phyloP scores from a whole-genome alignment of 2,113 vertebrate genomes.

The Oxyura jamaicensis region DNA sequence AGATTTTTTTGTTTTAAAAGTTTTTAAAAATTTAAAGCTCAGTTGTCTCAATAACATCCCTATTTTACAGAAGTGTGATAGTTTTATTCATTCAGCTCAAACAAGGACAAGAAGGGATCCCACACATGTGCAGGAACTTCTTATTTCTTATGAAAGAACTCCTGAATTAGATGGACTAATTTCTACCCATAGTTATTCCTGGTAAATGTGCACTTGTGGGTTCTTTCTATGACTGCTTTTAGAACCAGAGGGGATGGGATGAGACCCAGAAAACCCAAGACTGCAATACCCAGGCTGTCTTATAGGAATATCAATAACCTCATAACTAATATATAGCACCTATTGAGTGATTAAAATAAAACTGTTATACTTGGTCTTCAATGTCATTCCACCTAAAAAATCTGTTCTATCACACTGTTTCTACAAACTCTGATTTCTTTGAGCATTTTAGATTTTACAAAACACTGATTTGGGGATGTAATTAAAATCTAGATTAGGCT shows the following conservation, averaged over 20 bases:
- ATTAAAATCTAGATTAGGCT: neutral
- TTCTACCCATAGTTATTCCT: neutral
- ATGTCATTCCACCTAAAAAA: neutral
- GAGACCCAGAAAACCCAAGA: neutral
- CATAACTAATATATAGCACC: neutral
- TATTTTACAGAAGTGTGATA: neutral
- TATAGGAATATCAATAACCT: neutral
- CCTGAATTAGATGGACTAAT: neutral
- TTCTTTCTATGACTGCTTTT: neutral
- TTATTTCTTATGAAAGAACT: neutral
- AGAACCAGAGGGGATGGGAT: neutral
- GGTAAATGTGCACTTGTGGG: neutral
- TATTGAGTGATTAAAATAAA: neutral
- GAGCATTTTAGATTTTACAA: neutral
- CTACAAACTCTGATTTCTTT: neutral
- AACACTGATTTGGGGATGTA: neutral
- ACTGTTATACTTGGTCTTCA: neutral
- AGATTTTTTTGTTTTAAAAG: neutral
- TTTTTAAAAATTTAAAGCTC: neutral
- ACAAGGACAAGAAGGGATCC: neutral
- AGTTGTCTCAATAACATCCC: neutral
- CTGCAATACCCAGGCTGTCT: neutral
- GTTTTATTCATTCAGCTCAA: neutral
- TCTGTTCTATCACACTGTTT: neutral
- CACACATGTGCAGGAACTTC: neutral